phyloP scores from a whole-genome alignment of 92 coral and sea anemone genomes.

The Actinernus sp. region DNA sequence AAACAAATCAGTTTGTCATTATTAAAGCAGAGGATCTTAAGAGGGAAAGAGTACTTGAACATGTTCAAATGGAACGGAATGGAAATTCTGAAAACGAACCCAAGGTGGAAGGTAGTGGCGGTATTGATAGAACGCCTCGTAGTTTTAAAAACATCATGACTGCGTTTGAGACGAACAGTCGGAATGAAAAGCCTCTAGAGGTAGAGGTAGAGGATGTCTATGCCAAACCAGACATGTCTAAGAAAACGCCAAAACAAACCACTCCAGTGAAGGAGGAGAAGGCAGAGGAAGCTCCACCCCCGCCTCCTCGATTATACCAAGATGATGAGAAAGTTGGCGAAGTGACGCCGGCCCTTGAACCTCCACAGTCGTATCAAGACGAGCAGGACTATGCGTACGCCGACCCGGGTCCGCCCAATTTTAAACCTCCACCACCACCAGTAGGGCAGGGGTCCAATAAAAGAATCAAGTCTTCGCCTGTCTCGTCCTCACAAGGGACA shows the following conservation, averaged over 20 bases:
- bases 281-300: conserved; percentile 1
- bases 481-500: not conserved
- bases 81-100: not conserved
- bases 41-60: too few species aligned
- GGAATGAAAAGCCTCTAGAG: conserved; percentile 14
- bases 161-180: conserved; percentile 31
- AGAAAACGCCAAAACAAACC: conserved; percentile 19
- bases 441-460: conserved; percentile 22
- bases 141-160: conserved; percentile 44
- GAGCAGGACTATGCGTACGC: too few species aligned
- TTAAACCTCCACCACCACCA: conserved; percentile 53
- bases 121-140: conserved; percentile 4
- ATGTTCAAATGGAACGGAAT: conserved; percentile 2
- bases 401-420: conserved; percentile 66
- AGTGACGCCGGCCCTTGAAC: too few species aligned
- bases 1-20: conserved; percentile 1
- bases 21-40: too few species aligned
- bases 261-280: not conserved
- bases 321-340: too few species aligned
- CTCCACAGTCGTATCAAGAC: conserved; percentile 22
- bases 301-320: conserved; percentile 21
- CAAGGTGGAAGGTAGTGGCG: not conserved
- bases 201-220: conserved; percentile 16
- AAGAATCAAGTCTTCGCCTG: conserved; percentile 42
- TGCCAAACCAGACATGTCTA: conserved; percentile 63